Evolutionary conservation across 2,113 vertebrate species (phyloP).

Genomic region (Hippolais icterina): DNA sequence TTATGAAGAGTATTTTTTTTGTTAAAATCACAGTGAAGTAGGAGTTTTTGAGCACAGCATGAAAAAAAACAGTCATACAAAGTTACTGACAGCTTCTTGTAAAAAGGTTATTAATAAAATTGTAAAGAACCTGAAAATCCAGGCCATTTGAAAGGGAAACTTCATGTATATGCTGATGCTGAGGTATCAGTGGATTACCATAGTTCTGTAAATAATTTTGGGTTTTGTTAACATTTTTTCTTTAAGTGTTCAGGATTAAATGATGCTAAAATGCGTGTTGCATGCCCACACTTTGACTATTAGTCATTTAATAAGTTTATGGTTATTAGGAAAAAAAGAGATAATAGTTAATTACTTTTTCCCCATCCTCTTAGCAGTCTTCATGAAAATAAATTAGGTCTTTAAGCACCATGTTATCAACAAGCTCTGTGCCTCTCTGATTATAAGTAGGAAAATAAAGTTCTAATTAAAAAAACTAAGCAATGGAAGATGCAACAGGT

Average conservation of each 20-base stretch:
- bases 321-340: constrained; percentile 58
- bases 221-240: constrained; percentile 34
- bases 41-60: background rate
- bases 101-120: background rate
- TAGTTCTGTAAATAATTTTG: constrained; percentile 1
- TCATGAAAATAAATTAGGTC: constrained; percentile 73
- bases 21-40: background rate
- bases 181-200: background rate
- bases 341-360: constrained; percentile 73
- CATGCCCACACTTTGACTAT: constrained; percentile 22
- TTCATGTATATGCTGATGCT: background rate
- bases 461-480: constrained; percentile 30
- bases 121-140: background rate
- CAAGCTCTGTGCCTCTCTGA: constrained; percentile 29
- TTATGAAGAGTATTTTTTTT: background rate
- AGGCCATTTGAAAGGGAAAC: background rate
- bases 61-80: background rate
- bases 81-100: background rate
- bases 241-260: background rate
- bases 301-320: constrained; percentile 65
- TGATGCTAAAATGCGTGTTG: constrained; percentile 21
- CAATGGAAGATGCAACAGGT: background rate
- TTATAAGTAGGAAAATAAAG: constrained; percentile 45
- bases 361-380: constrained; percentile 34
- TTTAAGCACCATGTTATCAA: constrained; percentile 59